Evolutionary conservation across 2,113 vertebrate genomes (phyloP).

Genomic region (Rhinoptilus africanus): DNA sequence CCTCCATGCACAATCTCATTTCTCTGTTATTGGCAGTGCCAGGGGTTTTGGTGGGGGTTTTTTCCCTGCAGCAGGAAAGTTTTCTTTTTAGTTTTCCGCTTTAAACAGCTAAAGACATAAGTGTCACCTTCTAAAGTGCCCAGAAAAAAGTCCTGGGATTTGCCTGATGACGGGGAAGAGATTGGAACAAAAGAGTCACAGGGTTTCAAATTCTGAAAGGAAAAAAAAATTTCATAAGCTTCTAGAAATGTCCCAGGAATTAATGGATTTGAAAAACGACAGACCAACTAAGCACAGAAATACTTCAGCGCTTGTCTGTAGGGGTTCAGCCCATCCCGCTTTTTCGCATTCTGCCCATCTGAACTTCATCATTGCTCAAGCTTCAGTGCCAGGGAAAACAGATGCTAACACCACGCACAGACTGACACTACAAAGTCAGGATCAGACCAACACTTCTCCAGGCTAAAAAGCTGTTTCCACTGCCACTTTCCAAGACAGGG

Average conservation of each 20-base stretch:
- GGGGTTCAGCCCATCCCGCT: background rate
- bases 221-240: background rate
- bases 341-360: background rate
- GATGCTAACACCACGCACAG: background rate
- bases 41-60: background rate
- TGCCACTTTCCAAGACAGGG: background rate
- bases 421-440: conserved; percentile 1
- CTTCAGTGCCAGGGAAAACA: background rate
- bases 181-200: background rate
- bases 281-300: background rate
- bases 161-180: background rate
- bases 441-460: conserved; percentile 1
- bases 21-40: background rate
- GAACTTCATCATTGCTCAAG: background rate
- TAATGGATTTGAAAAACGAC: background rate
- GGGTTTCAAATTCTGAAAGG: background rate
- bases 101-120: background rate
- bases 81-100: background rate
- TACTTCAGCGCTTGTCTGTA: background rate
- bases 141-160: background rate
- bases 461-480: conserved; percentile 13
- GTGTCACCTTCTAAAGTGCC: background rate
- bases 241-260: background rate
- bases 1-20: background rate
- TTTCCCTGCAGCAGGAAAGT: background rate